Evolutionary conservation across 2,113 vertebrate species (phyloP), one percentile per base, ranked within the genome.

Genomic region (Gila orcuttii): DNA sequence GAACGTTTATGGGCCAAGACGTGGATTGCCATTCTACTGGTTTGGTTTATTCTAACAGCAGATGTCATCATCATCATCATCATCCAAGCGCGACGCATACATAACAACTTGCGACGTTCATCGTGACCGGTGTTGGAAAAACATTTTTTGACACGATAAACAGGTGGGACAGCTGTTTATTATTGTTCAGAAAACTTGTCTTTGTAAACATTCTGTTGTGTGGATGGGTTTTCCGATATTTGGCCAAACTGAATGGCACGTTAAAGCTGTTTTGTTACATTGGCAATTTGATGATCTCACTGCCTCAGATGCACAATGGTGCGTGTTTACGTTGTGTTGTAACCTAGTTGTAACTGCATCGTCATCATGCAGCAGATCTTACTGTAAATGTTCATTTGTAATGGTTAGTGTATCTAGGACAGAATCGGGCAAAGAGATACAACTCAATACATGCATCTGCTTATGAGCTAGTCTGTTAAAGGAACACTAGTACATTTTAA

Each of bases 1-100:
- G 15, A 31, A 21, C 0, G 19, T 10, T 15, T 19, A 1, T 10
- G 12, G 21, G 1, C 0, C 0, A 36, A 12, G 4, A 39, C 3
- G 39, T 25, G n/a, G n/a, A 47, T 74, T 1, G 23, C 42, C 42
- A 0, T 4, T 75, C 73, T 50, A 75, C 13, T 6, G 23, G n/a
- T 50, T 75, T 25, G 23, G n/a, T 28, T 75, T 47, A 39, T 3
- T 50, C 6, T 59, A 36, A 59, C 6, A 25, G 12, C 33, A n/a
- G 13, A 80, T 31, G 39, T 47, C 13, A 3, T 80, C n/a, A 64
- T 64, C 25, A 19, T 4, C 13, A 7, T 80, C n/a, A 47, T 64
- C 42, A 42, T 42, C 25, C 28, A 2, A 21, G 15, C n/a, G 79
- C 39, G 79, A 80, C 59, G n/a, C 36, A 3, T 28, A 10, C 13